Base-by-base conservation (phyloP, 1,140 invertebrate species). In the Ips nitidus region DNA sequence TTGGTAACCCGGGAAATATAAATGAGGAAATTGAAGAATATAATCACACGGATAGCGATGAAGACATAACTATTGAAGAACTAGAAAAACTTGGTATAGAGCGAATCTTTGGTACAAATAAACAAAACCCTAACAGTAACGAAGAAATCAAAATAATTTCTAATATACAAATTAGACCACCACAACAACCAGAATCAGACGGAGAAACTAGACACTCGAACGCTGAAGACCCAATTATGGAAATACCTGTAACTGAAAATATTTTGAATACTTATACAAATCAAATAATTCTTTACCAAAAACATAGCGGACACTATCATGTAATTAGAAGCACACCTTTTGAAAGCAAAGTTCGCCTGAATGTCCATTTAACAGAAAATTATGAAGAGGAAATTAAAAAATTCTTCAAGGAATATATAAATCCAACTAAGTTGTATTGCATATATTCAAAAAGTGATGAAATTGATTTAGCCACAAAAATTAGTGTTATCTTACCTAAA, bases 341-440 rank as follows among this genome's bases (percentile, higher is more conserved):
- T 61, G 42, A 45, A 22, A 43, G n/a, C 2, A 45, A 61, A 61
- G 22, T 3, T 4, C 52, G 52, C 4, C 4, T 5, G 36, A 41
- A 39, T 4, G 37, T 58, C 39, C 36, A 58, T 40, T 7, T 38
- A 3, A 39, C 37, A 5, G 5, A 40, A 4, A 38, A 4, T 39
- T 5, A 4, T 36, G 6, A 40, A 40, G 40, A 58, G 41, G 56
- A 38, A 58, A 58, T 61, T 5, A 45, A 45, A 7, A 42, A 45
- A 61, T 47, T 61, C n/a, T 45, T 61, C 38, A 61, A 61, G 38
- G 41, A 61, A 61, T 37, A 61, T 47, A 3, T 61, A 43, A 37
- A 40, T 22, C 59, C 43, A 5, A 47, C 3, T 4, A 61, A 61
- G 38, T 6, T 7, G 2, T 5, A 58, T 61, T 47, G 37, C 42